phyloP scores from a whole-genome alignment of 2,113 vertebrate genomes.

The Prunella fulvescens region DNA sequence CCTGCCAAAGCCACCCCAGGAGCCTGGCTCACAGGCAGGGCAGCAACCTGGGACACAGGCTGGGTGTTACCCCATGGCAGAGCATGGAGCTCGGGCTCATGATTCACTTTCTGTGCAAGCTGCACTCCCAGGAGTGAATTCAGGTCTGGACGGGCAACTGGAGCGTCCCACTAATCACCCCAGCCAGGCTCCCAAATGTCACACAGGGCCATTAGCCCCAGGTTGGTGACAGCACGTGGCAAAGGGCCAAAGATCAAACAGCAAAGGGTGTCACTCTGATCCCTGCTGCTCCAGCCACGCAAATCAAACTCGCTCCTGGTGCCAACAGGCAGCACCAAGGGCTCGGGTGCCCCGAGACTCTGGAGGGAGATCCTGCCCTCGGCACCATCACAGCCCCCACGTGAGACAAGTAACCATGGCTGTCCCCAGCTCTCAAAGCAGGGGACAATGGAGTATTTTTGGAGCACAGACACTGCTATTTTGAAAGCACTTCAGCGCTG shows the following conservation, averaged over 20 bases:
- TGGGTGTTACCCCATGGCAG: rapidly evolving
- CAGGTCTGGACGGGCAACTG: not conserved
- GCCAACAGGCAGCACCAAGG: not conserved
- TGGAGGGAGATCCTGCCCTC: not conserved
- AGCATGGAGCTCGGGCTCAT: rapidly evolving
- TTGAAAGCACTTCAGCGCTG: not conserved
- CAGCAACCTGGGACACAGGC: rapidly evolving
- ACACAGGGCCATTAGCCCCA: not conserved
- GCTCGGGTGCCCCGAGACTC: rapidly evolving
- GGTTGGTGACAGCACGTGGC: not conserved
- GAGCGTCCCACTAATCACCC: not conserved
- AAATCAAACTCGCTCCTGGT: rapidly evolving
- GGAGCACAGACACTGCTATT: not conserved
- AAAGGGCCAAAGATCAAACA: not conserved
- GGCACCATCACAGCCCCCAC: rapidly evolving
- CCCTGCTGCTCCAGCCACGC: not conserved
- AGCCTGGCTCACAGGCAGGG: rapidly evolving
- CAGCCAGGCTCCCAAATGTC: not conserved
- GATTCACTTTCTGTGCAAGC: not conserved
- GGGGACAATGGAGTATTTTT: not conserved
- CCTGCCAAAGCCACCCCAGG: not conserved
- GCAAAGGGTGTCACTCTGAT: not conserved
- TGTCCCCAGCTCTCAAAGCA: not conserved
- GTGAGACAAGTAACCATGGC: rapidly evolving
- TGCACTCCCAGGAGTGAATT: not conserved